Evolutionary conservation across 2,888 invertebrate species (phyloP).

Genomic region (Hypomecis punctinalis): DNA sequence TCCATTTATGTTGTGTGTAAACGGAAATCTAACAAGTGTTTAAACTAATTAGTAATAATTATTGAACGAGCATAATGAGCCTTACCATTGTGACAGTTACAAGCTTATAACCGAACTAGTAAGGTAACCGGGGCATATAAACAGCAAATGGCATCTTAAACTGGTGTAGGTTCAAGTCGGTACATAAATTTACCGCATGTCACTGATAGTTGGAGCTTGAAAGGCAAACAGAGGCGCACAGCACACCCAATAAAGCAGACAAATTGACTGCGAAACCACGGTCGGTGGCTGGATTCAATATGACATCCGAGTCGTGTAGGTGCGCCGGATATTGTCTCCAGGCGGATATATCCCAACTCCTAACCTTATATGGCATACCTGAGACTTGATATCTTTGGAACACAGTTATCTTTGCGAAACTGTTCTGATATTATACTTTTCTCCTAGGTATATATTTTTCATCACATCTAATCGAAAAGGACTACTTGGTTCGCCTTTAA

Average conservation of each 20-base stretch:
- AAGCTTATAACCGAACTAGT: conserved; percentile 16
- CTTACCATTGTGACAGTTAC: conserved; percentile 11
- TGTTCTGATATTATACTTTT: neutral
- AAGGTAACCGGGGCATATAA: conserved; percentile 12
- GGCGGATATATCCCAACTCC: conserved; percentile 61
- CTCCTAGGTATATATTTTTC: too few species aligned
- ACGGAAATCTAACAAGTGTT: conserved; percentile 32
- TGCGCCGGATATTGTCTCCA: conserved; percentile 71
- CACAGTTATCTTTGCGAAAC: conserved; percentile 4
- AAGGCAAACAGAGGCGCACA: conserved; percentile 58
- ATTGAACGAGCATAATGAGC: conserved; percentile 20
- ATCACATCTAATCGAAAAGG: too few species aligned
- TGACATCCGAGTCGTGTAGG: conserved; percentile 60
- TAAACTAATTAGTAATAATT: conserved; percentile 32
- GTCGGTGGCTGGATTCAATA: conserved; percentile 68
- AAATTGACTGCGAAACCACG: conserved; percentile 76
- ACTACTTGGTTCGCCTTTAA: too few species aligned
- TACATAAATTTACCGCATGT: conserved; percentile 52
- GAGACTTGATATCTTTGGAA: conserved; percentile 23
- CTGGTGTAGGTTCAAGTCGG: conserved; percentile 38
- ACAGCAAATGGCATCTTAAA: conserved; percentile 22
- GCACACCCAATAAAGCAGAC: conserved; percentile 76
- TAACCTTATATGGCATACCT: conserved; percentile 50
- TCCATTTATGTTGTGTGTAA: conserved; percentile 23
- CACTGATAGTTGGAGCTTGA: conserved; percentile 52